Evolutionary conservation across 2,888 invertebrate genomes (phyloP).

Genomic region (Drosophila picticornis): DNA sequence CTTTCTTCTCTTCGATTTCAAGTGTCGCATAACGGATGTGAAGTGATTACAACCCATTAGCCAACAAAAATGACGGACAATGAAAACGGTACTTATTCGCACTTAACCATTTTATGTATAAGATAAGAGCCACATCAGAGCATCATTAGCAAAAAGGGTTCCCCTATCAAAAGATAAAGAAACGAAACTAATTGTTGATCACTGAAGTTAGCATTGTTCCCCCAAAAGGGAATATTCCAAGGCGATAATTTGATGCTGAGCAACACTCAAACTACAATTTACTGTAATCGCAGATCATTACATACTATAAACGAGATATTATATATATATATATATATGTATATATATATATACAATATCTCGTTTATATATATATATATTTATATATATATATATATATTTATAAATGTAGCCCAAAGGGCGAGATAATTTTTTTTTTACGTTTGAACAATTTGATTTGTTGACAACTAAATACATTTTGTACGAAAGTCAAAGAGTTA

Average conservation of each 20-base stretch:
- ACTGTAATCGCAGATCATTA: background rate
- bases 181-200: background rate
- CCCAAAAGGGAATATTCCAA: background rate
- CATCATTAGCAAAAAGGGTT: background rate
- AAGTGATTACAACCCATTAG: slow-evolving; percentile 44
- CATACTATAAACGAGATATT: too few relatives aligned
- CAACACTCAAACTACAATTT: background rate
- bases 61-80: slow-evolving; percentile 60
- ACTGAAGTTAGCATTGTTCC: background rate
- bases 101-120: background rate
- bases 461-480: slow-evolving; percentile 12
- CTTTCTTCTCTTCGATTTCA: slow-evolving; percentile 56
- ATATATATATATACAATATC: too few relatives aligned
- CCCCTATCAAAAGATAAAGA: background rate
- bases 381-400: too few relatives aligned
- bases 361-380: too few relatives aligned
- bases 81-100: slow-evolving; percentile 60
- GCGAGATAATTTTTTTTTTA: background rate
- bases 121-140: background rate
- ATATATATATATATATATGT: too few relatives aligned
- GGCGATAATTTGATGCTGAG: background rate
- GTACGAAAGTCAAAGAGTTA: background rate
- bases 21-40: slow-evolving; percentile 71
- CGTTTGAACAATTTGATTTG: background rate
- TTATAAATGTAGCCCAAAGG: too few relatives aligned